Percentiles rank a stretch among this genome's conserved stretches.
Conservation (phyloP, 2,797 vertebrate genomes). For the Eulemur albifrons region DNA sequence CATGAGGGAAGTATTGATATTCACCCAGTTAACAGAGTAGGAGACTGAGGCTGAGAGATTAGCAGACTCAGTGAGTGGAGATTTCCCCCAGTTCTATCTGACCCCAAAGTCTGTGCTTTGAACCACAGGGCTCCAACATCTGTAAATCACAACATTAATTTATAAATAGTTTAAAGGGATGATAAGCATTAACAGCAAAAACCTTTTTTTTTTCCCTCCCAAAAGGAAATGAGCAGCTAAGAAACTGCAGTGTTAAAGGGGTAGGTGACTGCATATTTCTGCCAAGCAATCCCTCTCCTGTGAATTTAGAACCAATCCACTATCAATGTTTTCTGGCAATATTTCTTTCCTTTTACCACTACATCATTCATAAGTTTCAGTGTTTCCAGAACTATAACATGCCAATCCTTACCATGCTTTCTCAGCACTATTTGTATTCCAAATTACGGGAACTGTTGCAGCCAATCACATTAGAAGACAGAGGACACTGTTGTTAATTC, state of each 20-base stretch:
- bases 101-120: not conserved
- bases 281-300: not conserved
- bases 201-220: not conserved
- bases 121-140: not conserved
- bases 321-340: conserved; percentile 63
- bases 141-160: not conserved
- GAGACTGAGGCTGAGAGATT: not conserved
- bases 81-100: not conserved
- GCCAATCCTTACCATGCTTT: conserved; percentile 59
- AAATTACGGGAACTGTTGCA: conserved; percentile 73
- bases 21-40: not conserved
- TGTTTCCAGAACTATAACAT: conserved; percentile 72
- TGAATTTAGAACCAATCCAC: conserved; percentile 43
- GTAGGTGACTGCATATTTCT: not conserved
- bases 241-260: not conserved
- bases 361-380: conserved; percentile 55
- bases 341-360: conserved; percentile 54
- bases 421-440: conserved; percentile 67
- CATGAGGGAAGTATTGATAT: not conserved
- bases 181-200: not conserved
- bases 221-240: not conserved
- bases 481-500: conserved; percentile 60
- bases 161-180: not conserved
- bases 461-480: conserved; percentile 65
- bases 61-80: not conserved